Conservation (phyloP, 2,113 vertebrate species). For the Clarias magur region DNA sequence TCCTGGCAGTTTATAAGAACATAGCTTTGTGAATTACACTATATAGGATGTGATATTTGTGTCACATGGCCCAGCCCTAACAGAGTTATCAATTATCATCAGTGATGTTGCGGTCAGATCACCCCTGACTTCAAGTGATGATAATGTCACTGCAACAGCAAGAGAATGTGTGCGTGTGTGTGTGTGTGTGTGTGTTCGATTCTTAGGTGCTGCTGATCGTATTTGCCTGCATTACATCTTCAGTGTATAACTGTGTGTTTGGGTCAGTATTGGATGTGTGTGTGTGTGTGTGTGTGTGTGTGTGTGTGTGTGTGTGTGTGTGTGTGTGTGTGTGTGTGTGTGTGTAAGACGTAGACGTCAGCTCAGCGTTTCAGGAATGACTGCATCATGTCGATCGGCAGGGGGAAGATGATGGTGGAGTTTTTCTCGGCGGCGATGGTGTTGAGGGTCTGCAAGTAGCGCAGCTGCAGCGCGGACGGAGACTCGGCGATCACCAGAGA, state of each 20-base stretch:
- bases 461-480: conserved; percentile 88
- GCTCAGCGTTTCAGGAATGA: conserved; percentile 64
- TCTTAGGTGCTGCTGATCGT: background rate
- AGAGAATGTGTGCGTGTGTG: background rate
- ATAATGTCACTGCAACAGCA: conserved; percentile 4
- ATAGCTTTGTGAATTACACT: background rate
- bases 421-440: conserved; percentile 90
- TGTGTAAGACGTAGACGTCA: background rate
- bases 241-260: background rate
- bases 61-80: background rate
- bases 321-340: conserved; percentile 18
- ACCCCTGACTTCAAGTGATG: background rate
- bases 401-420: conserved; percentile 90
- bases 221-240: background rate
- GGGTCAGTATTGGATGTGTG: background rate
- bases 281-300: conserved; percentile 24
- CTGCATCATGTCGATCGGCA: conserved; percentile 87
- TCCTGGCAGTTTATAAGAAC: background rate
- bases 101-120: background rate
- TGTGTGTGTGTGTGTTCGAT: background rate
- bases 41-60: background rate
- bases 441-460: conserved; percentile 89
- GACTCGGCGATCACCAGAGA: conserved; percentile 88
- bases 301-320: conserved; percentile 22
- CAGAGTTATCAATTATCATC: background rate